Conservation (phyloP, 2,888 invertebrate species). For the Perdita meconis region DNA sequence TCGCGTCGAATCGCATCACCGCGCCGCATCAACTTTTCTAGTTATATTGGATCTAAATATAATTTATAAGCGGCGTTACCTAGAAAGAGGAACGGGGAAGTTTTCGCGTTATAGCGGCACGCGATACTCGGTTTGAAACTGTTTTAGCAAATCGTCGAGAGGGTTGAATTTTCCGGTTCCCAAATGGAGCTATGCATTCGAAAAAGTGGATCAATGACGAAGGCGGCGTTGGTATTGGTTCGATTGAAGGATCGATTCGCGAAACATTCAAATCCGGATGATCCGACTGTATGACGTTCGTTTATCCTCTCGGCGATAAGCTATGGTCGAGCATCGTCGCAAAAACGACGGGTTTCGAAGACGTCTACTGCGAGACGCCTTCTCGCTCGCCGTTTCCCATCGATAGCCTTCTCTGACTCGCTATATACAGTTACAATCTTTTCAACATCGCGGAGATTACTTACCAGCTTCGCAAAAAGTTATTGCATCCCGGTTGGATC, state of each 20-base stretch:
- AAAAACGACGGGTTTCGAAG: slow-evolving; percentile 41
- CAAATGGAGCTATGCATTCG: slow-evolving; percentile 2
- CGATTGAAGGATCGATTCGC: slow-evolving; percentile 55
- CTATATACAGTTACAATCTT: slow-evolving; percentile 33
- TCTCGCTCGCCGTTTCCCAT: slow-evolving; percentile 20
- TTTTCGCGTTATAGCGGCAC: not conserved
- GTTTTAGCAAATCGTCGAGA: slow-evolving; percentile 20
- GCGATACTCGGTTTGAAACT: not conserved
- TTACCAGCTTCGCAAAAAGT: slow-evolving; percentile 46
- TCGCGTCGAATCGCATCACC: too few relatives aligned
- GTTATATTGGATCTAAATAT: too few relatives aligned
- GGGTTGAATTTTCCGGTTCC: not conserved
- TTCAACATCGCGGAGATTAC: slow-evolving; percentile 51
- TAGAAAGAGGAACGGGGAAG: not conserved
- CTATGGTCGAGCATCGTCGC: slow-evolving; percentile 34
- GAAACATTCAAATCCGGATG: slow-evolving; percentile 65
- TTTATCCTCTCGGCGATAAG: slow-evolving; percentile 67
- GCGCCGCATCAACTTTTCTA: too few relatives aligned
- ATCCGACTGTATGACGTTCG: slow-evolving; percentile 72
- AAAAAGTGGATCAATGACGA: slow-evolving; percentile 24
- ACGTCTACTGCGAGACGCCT: slow-evolving; percentile 24
- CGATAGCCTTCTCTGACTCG: slow-evolving; percentile 9
- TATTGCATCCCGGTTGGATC: slow-evolving; percentile 49
- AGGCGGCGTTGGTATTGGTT: slow-evolving; percentile 7
- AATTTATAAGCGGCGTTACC: too few relatives aligned